Evolutionary conservation across 2,113 vertebrate species (phyloP).

Genomic region (Physeter macrocephalus): DNA sequence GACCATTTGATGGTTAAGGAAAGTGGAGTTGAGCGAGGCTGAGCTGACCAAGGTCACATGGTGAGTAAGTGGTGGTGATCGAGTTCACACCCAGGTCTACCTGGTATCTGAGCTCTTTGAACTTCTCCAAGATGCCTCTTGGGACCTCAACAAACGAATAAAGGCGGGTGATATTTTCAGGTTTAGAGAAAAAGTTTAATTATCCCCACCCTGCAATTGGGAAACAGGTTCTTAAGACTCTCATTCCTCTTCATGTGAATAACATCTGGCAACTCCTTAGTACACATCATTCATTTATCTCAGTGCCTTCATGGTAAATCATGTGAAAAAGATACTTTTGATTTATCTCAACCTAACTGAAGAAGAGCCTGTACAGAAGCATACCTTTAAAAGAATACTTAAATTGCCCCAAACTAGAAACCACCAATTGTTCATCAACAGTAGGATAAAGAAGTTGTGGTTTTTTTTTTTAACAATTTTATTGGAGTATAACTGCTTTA

Average conservation of each 20-base stretch:
- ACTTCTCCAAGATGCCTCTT: neutral
- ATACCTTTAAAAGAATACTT: slow-evolving; percentile 4
- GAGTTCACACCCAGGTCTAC: neutral
- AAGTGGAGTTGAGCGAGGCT: neutral
- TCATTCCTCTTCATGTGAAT: neutral
- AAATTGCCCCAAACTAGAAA: neutral
- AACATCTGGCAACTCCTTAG: neutral
- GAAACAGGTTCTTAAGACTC: neutral
- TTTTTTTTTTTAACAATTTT: no score
- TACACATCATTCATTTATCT: neutral
- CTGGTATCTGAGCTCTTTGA: neutral
- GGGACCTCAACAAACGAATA: neutral
- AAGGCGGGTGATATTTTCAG: neutral
- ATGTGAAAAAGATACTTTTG: neutral
- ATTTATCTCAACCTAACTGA: neutral
- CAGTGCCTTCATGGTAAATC: neutral
- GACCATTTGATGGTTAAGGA: neutral
- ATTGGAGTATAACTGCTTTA: no score
- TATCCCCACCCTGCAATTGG: neutral
- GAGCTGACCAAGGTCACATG: neutral
- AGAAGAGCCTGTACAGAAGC: neutral
- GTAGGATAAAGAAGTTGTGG: neutral
- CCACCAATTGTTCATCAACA: neutral
- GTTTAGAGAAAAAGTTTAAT: neutral
- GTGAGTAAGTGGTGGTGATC: neutral